These are phyloP conservation scores for Poeciliopsis prolifica DNA, from an alignment of 2,113 vertebrate genomes.

Conservation along the genomic window DNA sequence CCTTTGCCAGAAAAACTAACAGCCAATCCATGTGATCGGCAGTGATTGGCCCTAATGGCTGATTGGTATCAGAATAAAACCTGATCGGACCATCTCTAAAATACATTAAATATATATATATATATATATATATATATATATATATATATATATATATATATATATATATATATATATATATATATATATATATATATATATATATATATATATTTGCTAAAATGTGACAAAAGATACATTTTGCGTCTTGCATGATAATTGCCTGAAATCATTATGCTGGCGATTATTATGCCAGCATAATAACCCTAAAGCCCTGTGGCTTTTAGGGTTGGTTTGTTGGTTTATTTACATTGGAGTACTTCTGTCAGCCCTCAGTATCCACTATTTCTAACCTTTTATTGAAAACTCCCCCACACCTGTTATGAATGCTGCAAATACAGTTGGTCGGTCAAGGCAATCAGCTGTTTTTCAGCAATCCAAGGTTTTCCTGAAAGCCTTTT, in stretches of 20 bases:
- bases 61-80: no score
- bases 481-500: slow-evolving; percentile 70
- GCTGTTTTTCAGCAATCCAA: slow-evolving; percentile 42
- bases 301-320: not conserved
- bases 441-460: slow-evolving; percentile 40
- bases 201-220: no score
- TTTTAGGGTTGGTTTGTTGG: not conserved
- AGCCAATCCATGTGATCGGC: no score
- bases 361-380: slow-evolving; percentile 9
- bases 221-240: not conserved
- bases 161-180: no score
- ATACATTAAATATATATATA: not conserved
- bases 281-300: no score
- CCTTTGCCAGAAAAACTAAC: no score
- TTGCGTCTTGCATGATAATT: not conserved
- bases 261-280: no score
- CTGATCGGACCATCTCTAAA: not conserved
- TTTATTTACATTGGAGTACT: slow-evolving; percentile 5
- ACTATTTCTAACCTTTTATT: slow-evolving; percentile 47
- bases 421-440: slow-evolving; percentile 41
- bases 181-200: no score
- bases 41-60: no score
- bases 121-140: no score
- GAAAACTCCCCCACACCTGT: slow-evolving; percentile 44
- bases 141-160: no score